These are phyloP conservation scores for Ditula angustiorana DNA, from an alignment of 2,888 invertebrate species.

Conservation along the genomic window DNA sequence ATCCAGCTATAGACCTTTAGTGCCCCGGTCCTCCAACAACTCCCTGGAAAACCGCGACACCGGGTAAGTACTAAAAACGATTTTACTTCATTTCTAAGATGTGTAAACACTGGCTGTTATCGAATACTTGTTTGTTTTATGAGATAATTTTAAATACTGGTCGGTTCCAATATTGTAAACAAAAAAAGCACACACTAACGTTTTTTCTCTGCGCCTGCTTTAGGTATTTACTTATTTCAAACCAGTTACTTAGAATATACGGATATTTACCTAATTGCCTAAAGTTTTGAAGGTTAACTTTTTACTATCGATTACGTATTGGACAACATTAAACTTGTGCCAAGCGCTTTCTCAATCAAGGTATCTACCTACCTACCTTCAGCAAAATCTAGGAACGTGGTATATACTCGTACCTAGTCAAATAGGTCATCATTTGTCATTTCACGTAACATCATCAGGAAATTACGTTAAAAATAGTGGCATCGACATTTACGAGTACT, in stretches of 20 bases:
- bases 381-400: too few species aligned
- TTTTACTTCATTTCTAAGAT: background rate
- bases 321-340: too few species aligned
- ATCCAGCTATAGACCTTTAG: slow-evolving; percentile 76
- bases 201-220: background rate
- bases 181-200: background rate
- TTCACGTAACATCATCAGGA: too few species aligned
- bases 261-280: too few species aligned
- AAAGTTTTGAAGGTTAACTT: too few species aligned
- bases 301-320: too few species aligned
- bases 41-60: slow-evolving; percentile 71
- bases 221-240: background rate
- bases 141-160: background rate
- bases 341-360: too few species aligned
- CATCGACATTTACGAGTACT: too few species aligned
- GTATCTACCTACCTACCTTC: too few species aligned
- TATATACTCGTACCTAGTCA: too few species aligned
- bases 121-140: background rate
- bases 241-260: background rate
- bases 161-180: background rate
- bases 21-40: slow-evolving; percentile 73
- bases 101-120: background rate
- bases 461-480: too few species aligned
- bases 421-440: too few species aligned
- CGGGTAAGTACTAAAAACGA: slow-evolving; percentile 62